These are phyloP conservation scores for Chironomus tentans DNA, from an alignment of 2,888 invertebrate genomes.

Conservation along the genomic window DNA sequence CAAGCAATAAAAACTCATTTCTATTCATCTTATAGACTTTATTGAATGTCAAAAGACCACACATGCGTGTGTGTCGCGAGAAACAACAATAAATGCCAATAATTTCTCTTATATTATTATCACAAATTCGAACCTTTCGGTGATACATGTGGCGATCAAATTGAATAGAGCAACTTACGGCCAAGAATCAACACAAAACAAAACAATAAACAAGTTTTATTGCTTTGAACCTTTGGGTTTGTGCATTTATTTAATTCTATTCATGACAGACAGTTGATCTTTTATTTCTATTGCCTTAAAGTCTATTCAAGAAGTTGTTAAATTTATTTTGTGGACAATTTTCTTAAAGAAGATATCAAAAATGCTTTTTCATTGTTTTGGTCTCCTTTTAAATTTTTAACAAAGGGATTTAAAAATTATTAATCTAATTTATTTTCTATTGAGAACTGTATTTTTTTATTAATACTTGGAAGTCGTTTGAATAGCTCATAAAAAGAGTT, in stretches of 20 bases:
- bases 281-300: not conserved
- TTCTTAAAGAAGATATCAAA: too few relatives aligned
- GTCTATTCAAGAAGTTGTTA: too few relatives aligned
- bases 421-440: too few relatives aligned
- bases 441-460: too few relatives aligned
- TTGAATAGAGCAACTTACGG: not conserved
- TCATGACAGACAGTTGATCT: not conserved
- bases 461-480: too few relatives aligned
- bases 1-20: not conserved
- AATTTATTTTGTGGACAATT: too few relatives aligned
- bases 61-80: slow-evolving; percentile 13
- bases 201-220: slow-evolving; percentile 11
- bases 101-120: slow-evolving; percentile 14
- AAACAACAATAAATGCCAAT: slow-evolving; percentile 19
- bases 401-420: too few relatives aligned
- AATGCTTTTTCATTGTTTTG: too few relatives aligned
- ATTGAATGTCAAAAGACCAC: slow-evolving; percentile 9
- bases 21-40: not conserved
- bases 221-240: not conserved
- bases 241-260: too few relatives aligned
- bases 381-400: too few relatives aligned
- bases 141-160: not conserved
- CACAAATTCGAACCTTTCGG: slow-evolving; percentile 9
- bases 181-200: not conserved
- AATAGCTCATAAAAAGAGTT: too few relatives aligned